phyloP scores from a whole-genome alignment of 2,797 vertebrate species.

The Heliangelus exortis region DNA sequence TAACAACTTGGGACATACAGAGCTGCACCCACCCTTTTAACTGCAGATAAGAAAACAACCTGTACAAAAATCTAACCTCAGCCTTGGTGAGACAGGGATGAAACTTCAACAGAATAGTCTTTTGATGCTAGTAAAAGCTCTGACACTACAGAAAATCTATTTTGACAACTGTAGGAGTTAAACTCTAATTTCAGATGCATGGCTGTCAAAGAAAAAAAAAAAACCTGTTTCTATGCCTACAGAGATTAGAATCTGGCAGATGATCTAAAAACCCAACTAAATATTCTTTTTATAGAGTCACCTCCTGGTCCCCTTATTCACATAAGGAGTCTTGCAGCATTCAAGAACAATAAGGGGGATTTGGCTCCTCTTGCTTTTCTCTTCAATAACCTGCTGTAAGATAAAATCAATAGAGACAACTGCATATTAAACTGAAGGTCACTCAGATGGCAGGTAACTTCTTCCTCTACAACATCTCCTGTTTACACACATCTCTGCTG shows the following conservation, averaged over 20 bases:
- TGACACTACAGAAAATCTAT: slow-evolving; percentile 69
- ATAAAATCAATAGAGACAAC: slow-evolving; percentile 55
- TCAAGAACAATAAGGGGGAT: slow-evolving; percentile 41
- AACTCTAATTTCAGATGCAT: slow-evolving; percentile 67
- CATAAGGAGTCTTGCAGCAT: slow-evolving; percentile 6
- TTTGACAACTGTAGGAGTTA: slow-evolving; percentile 72
- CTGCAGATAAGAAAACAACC: background rate
- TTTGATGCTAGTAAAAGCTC: slow-evolving; percentile 53
- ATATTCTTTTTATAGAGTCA: slow-evolving; percentile 66
- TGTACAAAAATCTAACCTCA: background rate
- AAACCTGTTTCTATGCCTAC: slow-evolving; percentile 57
- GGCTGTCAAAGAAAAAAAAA: slow-evolving; percentile 47
- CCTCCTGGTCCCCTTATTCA: slow-evolving; percentile 40
- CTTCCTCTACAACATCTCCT: background rate
- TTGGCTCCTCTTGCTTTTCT: slow-evolving; percentile 36
- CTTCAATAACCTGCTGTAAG: slow-evolving; percentile 35
- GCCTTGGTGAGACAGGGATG: slow-evolving; percentile 8
- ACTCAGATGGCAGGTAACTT: background rate
- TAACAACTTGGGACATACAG: background rate
- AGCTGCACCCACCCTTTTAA: background rate
- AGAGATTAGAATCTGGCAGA: slow-evolving; percentile 62
- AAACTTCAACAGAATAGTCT: slow-evolving; percentile 42
- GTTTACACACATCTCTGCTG: background rate
- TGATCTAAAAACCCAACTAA: slow-evolving; percentile 66
- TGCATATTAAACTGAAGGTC: slow-evolving; percentile 49